phyloP scores from a whole-genome alignment of 2,797 vertebrate species.

The Channa striata region DNA sequence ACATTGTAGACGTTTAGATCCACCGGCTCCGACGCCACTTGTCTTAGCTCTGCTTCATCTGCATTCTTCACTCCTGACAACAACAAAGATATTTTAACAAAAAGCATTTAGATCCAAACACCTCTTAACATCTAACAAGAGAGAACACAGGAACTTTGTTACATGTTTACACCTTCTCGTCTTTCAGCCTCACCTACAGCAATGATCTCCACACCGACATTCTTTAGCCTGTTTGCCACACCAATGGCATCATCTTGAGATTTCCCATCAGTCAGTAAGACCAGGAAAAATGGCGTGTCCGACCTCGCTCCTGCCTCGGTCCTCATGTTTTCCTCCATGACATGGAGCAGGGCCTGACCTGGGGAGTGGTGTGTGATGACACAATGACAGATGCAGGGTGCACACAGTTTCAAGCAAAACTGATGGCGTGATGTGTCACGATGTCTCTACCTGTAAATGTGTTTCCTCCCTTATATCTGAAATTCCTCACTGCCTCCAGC shows the following conservation, averaged over 20 bases:
- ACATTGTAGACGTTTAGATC: slow-evolving; percentile 93
- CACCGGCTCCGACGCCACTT: slow-evolving; percentile 91
- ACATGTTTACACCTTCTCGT: not conserved
- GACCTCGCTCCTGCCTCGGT: slow-evolving; percentile 83
- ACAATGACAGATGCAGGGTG: not conserved
- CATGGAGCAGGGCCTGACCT: slow-evolving; percentile 93
- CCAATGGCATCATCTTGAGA: slow-evolving; percentile 92
- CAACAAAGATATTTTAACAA: slow-evolving; percentile 11
- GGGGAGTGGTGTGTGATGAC: slow-evolving; percentile 4
- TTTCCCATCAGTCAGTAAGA: slow-evolving; percentile 94
- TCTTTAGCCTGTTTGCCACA: slow-evolving; percentile 87
- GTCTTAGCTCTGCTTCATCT: slow-evolving; percentile 90
- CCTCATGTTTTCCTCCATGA: slow-evolving; percentile 91
- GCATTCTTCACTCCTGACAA: slow-evolving; percentile 93
- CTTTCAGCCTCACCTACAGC: slow-evolving; percentile 88
- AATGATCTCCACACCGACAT: slow-evolving; percentile 90
- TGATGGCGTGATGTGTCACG: not conserved
- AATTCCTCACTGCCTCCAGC: slow-evolving; percentile 86
- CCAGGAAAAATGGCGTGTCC: slow-evolving; percentile 83
- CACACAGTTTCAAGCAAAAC: too few species aligned
- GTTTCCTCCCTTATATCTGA: slow-evolving; percentile 94
- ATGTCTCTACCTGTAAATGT: slow-evolving; percentile 90
- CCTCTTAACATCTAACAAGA: not conserved
- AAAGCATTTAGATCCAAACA: not conserved
- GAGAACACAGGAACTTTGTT: not conserved